Evolutionary conservation across 2,888 invertebrate genomes (phyloP).

Genomic region (Drosophila neonasuta): DNA sequence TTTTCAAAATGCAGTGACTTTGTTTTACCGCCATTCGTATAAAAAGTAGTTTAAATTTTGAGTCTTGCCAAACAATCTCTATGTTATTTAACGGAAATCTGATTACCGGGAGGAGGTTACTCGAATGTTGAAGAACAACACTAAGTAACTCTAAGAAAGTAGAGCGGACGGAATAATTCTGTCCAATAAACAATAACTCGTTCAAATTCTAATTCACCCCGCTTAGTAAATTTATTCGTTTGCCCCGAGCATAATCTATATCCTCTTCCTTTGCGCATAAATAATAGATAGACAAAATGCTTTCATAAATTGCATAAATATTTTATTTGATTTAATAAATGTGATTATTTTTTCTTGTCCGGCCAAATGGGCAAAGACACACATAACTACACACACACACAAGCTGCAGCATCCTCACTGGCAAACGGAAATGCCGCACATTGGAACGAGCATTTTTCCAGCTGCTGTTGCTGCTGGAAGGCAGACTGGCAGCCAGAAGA

Average conservation of each 20-base stretch:
- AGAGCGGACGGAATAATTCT: too few relatives aligned
- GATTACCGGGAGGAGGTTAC: too few relatives aligned
- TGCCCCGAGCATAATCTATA: constrained; percentile 2
- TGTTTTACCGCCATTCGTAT: too few relatives aligned
- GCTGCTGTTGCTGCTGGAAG: constrained; percentile 43
- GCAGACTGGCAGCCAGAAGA: constrained; percentile 8
- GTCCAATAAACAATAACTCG: too few relatives aligned
- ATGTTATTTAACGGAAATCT: too few relatives aligned
- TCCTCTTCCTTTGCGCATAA: constrained; percentile 15
- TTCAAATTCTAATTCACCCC: background rate
- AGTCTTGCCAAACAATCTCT: too few relatives aligned
- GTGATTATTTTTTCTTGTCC: constrained; percentile 50
- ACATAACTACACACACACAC: constrained; percentile 13
- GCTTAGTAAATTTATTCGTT: background rate
- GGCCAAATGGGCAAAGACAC: constrained; percentile 11
- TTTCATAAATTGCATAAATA: constrained; percentile 52
- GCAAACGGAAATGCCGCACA: constrained; percentile 70
- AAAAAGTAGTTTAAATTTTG: too few relatives aligned
- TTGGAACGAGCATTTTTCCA: constrained; percentile 70
- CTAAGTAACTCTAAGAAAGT: too few relatives aligned
- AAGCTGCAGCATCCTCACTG: constrained; percentile 57
- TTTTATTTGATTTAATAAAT: constrained; percentile 71
- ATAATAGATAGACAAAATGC: constrained; percentile 33
- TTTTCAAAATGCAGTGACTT: too few relatives aligned
- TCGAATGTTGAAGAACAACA: too few relatives aligned